Evolutionary conservation across 2,888 invertebrate genomes (phyloP).

Genomic region (Craniophora ligustri): DNA sequence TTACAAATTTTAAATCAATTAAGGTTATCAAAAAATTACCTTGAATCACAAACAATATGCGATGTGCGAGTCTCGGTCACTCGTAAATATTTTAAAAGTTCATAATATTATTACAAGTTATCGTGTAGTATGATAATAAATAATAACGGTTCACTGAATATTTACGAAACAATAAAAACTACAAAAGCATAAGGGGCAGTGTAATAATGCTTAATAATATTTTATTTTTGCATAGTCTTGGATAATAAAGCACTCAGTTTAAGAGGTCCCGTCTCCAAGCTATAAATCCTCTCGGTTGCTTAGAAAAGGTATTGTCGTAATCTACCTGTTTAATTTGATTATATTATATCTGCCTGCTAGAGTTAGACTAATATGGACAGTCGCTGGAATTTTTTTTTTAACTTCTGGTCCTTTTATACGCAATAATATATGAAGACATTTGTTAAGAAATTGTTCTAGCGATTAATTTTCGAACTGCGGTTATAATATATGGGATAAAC

Average conservation of each 20-base stretch:
- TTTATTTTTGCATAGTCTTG: slow-evolving; percentile 55
- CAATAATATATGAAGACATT: background rate
- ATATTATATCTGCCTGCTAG: slow-evolving; percentile 20
- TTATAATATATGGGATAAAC: too few relatives aligned
- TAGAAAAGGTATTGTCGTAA: slow-evolving; percentile 54
- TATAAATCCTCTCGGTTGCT: slow-evolving; percentile 54
- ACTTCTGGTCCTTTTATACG: slow-evolving; percentile 1
- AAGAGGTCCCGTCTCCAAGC: slow-evolving; percentile 32
- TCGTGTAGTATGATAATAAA: too few relatives aligned
- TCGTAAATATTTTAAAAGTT: background rate
- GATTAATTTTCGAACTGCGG: background rate
- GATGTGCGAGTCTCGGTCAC: too few relatives aligned
- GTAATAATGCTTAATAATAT: slow-evolving; percentile 32
- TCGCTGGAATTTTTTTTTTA: background rate
- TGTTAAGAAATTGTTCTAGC: background rate
- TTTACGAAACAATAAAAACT: background rate
- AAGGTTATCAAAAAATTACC: too few relatives aligned
- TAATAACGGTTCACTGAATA: background rate
- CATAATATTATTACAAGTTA: too few relatives aligned
- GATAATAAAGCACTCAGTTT: slow-evolving; percentile 61
- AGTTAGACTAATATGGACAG: background rate
- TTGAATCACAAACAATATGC: too few relatives aligned
- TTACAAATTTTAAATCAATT: too few relatives aligned
- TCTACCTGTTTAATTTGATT: slow-evolving; percentile 64
- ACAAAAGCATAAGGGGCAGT: background rate